These are phyloP conservation scores for Patagioenas fasciata DNA, from an alignment of 2,113 vertebrate species.

Conservation along the genomic window DNA sequence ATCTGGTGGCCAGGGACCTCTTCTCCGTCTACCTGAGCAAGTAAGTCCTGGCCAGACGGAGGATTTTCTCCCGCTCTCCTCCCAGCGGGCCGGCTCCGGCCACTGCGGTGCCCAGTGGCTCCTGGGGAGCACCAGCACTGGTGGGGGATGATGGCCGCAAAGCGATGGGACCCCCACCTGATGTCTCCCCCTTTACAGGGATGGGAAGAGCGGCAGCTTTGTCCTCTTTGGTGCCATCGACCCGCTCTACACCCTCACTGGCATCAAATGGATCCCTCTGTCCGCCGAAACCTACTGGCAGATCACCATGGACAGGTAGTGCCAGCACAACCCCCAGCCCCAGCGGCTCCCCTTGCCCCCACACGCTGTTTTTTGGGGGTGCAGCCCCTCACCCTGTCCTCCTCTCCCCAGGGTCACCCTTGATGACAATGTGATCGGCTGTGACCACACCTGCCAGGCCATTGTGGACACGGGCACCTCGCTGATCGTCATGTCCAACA, in stretches of 20 bases:
- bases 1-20: constrained; percentile 30
- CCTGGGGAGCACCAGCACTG: fast-evolving
- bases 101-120: fast-evolving
- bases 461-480: constrained; percentile 50
- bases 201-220: not conserved
- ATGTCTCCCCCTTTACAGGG: not conserved
- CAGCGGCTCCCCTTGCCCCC: fast-evolving
- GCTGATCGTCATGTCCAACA: not conserved
- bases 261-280: constrained; percentile 38
- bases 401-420: not conserved
- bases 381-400: fast-evolving
- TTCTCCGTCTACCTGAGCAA: constrained; percentile 75
- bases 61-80: not conserved
- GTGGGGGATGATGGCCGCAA: not conserved
- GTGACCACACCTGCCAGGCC: not conserved
- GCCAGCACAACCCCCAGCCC: fast-evolving
- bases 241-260: not conserved
- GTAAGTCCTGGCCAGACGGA: not conserved
- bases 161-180: not conserved
- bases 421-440: fast-evolving
- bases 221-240: constrained; percentile 28
- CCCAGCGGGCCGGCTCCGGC: fast-evolving
- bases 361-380: fast-evolving
- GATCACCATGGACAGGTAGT: constrained; percentile 22
- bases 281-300: constrained; percentile 44